Percentiles rank a stretch among this genome's conserved stretches.
Conservation (phyloP, 2,113 vertebrate species). For the Orthonyx spaldingii region DNA sequence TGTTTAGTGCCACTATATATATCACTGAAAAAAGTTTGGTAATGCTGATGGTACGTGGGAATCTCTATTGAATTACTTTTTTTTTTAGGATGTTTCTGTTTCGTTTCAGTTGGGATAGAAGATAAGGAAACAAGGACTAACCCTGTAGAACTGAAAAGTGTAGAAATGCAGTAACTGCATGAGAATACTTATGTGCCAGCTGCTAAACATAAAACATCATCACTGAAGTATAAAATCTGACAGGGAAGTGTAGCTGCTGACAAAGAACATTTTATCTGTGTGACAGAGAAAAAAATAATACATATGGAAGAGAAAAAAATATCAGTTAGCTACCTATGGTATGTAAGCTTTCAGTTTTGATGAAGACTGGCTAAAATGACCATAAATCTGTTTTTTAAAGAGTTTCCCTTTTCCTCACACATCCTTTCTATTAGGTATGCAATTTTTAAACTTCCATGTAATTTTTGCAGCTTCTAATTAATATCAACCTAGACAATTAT, state of each 20-base stretch:
- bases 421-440: neutral
- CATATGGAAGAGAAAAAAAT: conserved; percentile 3
- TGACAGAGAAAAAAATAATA: conserved; percentile 2
- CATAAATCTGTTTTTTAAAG: neutral
- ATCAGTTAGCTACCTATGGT: neutral
- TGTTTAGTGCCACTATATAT: neutral
- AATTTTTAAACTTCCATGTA: neutral
- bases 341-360: neutral
- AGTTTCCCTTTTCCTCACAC: neutral
- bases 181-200: neutral
- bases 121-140: neutral
- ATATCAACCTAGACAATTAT: neutral
- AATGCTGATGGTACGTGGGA: neutral
- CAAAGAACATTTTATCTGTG: conserved; percentile 29
- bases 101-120: neutral
- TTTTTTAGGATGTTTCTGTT: neutral
- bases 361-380: neutral
- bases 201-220: conserved; percentile 39
- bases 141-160: neutral
- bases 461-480: neutral
- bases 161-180: neutral
- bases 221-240: conserved; percentile 40
- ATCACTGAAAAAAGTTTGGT: neutral
- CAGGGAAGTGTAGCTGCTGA: conserved; percentile 30
- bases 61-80: neutral